These are phyloP conservation scores for Sylvicapra grimmia DNA, from an alignment of 2,113 vertebrate species.

Conservation along the genomic window DNA sequence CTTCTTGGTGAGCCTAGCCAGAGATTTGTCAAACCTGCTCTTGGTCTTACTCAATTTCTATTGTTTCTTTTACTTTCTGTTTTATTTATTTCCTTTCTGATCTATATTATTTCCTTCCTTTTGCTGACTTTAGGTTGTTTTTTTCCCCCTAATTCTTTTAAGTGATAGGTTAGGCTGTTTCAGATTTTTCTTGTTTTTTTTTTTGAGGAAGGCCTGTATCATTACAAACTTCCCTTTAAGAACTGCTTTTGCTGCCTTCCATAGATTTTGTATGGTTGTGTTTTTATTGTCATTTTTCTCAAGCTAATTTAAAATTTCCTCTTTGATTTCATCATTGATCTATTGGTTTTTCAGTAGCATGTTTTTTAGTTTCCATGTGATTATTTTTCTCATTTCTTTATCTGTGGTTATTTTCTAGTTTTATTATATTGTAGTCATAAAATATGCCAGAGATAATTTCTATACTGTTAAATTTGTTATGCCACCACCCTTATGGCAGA, in stretches of 20 bases:
- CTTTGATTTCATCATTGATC: not conserved
- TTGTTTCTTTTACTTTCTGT: not conserved
- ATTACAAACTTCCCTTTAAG: not conserved
- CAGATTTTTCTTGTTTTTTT: not conserved
- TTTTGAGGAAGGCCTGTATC: not conserved
- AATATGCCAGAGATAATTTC: not conserved
- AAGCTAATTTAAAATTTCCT: not conserved
- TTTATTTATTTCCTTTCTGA: not conserved
- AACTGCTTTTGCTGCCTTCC: not conserved
- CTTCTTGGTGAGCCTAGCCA: not conserved
- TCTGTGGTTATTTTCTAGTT: not conserved
- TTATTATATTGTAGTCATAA: not conserved
- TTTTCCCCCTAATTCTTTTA: not conserved
- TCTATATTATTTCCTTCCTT: not conserved
- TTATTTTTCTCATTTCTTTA: not conserved
- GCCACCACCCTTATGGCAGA: not conserved
- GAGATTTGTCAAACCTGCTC: not conserved
- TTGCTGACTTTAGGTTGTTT: not conserved
- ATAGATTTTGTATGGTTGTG: not conserved
- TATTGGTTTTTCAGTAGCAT: not conserved
- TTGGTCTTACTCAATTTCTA: not conserved
- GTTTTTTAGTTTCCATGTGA: not conserved
- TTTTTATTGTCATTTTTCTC: not conserved
- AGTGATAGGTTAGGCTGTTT: not conserved
- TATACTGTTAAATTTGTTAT: not conserved